Conservation (phyloP, 2,888 invertebrate genomes). For the Tetrapedia diversipes region DNA sequence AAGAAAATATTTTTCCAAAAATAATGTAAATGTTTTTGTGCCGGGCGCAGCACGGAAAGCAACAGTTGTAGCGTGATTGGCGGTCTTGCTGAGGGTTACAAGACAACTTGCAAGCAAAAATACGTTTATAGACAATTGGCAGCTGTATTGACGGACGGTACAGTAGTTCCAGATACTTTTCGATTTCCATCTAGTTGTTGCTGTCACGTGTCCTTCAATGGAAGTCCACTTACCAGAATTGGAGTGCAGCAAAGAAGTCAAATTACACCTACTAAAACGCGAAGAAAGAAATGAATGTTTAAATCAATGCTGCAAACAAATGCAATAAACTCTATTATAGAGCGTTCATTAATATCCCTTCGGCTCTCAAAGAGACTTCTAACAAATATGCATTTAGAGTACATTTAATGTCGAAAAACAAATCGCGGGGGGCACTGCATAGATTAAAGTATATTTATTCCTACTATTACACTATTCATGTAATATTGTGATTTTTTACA, state of each 20-base stretch:
- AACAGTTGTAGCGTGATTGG: conserved; percentile 78
- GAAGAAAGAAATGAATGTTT: conserved; percentile 33
- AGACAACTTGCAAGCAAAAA: conserved; percentile 85
- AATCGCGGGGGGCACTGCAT: neutral
- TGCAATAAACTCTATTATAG: neutral
- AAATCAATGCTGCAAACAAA: neutral
- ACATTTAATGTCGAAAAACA: conserved; percentile 8
- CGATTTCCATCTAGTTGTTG: conserved; percentile 90
- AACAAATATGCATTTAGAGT: conserved; percentile 21
- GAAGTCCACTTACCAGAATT: conserved; percentile 56
- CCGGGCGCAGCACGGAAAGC: conserved; percentile 72
- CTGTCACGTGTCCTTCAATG: conserved; percentile 83
- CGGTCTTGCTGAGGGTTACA: conserved; percentile 81
- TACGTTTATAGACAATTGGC: conserved; percentile 85
- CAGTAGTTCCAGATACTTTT: conserved; percentile 84
- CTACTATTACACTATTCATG: neutral
- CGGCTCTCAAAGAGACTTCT: conserved; percentile 9
- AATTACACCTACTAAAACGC: neutral
- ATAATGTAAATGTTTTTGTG: neutral
- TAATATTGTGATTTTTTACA: neutral
- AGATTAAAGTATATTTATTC: neutral
- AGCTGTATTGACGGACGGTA: conserved; percentile 83
- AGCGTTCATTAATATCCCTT: conserved; percentile 1
- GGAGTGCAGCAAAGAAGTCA: conserved; percentile 34
- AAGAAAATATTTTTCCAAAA: neutral